Evolutionary conservation across 2,888 invertebrate species (phyloP).

Genomic region (Iphiclides podalirius): DNA sequence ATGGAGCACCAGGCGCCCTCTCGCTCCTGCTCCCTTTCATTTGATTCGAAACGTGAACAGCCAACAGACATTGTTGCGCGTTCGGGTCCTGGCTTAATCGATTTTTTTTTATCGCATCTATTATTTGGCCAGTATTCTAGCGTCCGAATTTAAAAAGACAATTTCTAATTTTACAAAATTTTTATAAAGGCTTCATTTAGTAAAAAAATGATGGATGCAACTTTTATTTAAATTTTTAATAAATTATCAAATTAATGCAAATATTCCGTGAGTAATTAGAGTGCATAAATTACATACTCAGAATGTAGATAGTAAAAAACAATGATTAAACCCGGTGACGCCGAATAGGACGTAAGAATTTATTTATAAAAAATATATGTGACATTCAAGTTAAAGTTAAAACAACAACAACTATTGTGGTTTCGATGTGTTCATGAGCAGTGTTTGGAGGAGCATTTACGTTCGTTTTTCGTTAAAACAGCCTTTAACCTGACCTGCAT

Average conservation of each 20-base stretch:
- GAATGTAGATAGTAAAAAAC: too few relatives aligned
- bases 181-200: too few relatives aligned
- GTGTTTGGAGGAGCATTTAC: background rate
- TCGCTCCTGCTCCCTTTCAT: constrained; percentile 62
- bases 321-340: too few relatives aligned
- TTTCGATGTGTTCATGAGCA: background rate
- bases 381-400: background rate
- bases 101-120: background rate
- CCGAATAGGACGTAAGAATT: too few relatives aligned
- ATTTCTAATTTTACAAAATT: too few relatives aligned
- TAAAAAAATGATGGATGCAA: too few relatives aligned
- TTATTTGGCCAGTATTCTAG: background rate
- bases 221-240: too few relatives aligned
- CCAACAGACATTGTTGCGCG: background rate
- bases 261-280: too few relatives aligned
- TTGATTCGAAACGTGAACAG: background rate
- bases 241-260: too few relatives aligned
- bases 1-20: constrained; percentile 55
- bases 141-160: too few relatives aligned
- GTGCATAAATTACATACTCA: too few relatives aligned
- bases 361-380: background rate
- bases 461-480: constrained; percentile 13
- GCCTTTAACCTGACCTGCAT: constrained; percentile 15
- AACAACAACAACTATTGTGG: constrained; percentile 6
- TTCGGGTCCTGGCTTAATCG: constrained; percentile 1